phyloP scores from a whole-genome alignment of 2,113 vertebrate genomes.

The Vicugna pacos region DNA sequence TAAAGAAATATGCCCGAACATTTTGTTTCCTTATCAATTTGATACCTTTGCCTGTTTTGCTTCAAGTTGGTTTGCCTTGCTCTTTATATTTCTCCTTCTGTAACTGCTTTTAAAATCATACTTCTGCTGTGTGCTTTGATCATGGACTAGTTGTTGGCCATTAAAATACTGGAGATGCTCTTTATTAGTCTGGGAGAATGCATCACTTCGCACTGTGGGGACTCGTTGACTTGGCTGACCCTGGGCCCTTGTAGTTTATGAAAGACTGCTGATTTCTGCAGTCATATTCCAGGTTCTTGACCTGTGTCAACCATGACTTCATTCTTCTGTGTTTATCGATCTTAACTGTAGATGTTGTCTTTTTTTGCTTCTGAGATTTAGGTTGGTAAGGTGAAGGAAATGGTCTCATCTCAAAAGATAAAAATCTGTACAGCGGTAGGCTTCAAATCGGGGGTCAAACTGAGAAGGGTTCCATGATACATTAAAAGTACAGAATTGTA shows the following conservation, averaged over 20 bases:
- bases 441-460: not conserved
- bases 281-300: slow-evolving; percentile 52
- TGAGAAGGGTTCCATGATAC: not conserved
- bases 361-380: slow-evolving; percentile 59
- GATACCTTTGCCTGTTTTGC: not conserved
- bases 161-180: slow-evolving; percentile 12
- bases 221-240: slow-evolving; percentile 19
- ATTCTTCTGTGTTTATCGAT: slow-evolving; percentile 21
- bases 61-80: slow-evolving; percentile 39
- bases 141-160: slow-evolving; percentile 45
- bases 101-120: slow-evolving; percentile 46
- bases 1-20: not conserved
- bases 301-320: slow-evolving; percentile 61
- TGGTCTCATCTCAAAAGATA: not conserved
- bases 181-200: slow-evolving; percentile 55
- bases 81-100: not conserved
- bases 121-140: slow-evolving; percentile 61
- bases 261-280: slow-evolving; percentile 34
- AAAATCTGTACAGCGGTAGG: not conserved
- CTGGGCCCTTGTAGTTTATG: slow-evolving; percentile 39
- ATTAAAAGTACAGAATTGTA: not conserved
- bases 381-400: slow-evolving; percentile 27
- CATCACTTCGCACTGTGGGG: not conserved
- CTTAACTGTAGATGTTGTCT: slow-evolving; percentile 53
- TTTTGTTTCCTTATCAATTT: not conserved